Conservation (phyloP, 2,113 vertebrate genomes). For the Chionis minor region DNA sequence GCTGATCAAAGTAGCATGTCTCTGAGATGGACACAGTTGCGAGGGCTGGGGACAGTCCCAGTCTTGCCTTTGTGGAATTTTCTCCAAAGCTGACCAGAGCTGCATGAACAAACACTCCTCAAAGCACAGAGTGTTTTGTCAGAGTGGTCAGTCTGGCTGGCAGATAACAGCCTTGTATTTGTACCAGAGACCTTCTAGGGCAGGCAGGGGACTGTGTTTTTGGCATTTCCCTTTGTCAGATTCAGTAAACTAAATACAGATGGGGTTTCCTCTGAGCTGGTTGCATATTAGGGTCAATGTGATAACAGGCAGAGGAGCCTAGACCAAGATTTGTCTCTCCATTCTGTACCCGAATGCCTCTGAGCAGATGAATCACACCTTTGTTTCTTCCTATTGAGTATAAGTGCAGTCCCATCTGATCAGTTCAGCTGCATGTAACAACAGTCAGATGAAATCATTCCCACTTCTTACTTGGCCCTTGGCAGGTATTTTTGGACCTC, state of each 20-base stretch:
- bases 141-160: neutral
- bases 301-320: neutral
- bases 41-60: neutral
- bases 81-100: neutral
- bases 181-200: neutral
- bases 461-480: neutral
- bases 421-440: neutral
- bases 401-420: neutral
- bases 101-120: neutral
- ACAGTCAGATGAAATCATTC: neutral
- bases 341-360: neutral
- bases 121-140: fast-evolving
- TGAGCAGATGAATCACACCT: neutral
- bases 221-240: neutral
- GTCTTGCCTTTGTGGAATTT: neutral
- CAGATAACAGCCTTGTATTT: neutral
- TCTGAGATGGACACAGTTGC: neutral
- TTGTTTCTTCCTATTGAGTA: neutral
- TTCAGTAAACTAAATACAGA: neutral
- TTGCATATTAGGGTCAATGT: neutral
- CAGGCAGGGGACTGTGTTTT: neutral
- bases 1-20: neutral
- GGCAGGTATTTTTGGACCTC: neutral
- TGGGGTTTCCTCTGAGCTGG: neutral
- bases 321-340: neutral